These are phyloP conservation scores for Marronus borbonicus DNA, from an alignment of 2,888 invertebrate genomes.

Conservation along the genomic window DNA sequence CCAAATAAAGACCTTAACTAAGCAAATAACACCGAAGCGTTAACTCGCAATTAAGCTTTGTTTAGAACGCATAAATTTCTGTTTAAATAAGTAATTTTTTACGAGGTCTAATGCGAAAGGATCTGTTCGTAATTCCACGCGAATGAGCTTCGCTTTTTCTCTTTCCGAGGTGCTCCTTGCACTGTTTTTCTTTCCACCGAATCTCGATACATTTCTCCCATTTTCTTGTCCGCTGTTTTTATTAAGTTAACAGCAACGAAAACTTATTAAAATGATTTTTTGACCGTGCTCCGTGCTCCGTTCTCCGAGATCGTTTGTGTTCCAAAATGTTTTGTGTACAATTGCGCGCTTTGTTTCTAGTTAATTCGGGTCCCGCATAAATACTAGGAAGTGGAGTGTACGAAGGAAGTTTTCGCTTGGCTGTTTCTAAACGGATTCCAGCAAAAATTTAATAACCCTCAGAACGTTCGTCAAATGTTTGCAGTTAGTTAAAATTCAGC, in stretches of 20 bases:
- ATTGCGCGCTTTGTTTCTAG: slow-evolving; percentile 6
- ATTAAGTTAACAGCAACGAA: not conserved
- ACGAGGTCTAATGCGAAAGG: not conserved
- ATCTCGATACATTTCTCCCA: not conserved
- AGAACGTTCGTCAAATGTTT: slow-evolving; percentile 2
- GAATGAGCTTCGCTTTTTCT: not conserved
- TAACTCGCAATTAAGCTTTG: slow-evolving; percentile 9
- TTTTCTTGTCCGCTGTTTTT: slow-evolving; percentile 2
- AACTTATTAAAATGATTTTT: slow-evolving; percentile 18
- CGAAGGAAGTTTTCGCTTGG: not conserved
- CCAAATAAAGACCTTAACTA: not conserved
- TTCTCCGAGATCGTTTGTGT: slow-evolving; percentile 16
- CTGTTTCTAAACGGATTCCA: not conserved
- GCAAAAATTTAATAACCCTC: slow-evolving; percentile 1
- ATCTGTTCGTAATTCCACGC: not conserved
- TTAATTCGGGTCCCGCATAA: not conserved
- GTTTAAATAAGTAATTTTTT: not conserved
- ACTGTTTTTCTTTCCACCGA: not conserved
- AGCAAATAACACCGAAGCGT: not conserved
- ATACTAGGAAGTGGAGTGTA: not conserved
- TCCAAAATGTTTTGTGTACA: slow-evolving; percentile 4
- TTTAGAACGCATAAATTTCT: slow-evolving; percentile 2
- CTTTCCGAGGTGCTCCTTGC: not conserved
- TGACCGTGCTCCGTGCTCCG: not conserved
- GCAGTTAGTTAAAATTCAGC: not conserved